Base-by-base conservation (phyloP, 2,113 vertebrate genomes). In the Tyrannus savana region DNA sequence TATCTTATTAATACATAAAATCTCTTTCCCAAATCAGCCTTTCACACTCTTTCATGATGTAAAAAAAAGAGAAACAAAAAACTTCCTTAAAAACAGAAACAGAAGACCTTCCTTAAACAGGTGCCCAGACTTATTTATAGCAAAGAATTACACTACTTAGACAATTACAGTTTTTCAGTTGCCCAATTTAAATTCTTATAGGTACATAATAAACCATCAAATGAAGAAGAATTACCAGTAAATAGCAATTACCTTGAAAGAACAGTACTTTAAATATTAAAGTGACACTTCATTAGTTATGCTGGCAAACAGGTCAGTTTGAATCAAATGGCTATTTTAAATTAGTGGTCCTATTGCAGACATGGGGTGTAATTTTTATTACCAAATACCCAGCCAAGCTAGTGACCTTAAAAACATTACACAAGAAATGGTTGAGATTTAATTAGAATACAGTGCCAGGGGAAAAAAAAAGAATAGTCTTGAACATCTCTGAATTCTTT, bases 151-250 rank as follows among this genome's bases (percentile, higher is more conserved):
- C 7, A 4, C 87, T 95, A 93, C 86, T 94, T 97, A 92, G 93
- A 96, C 91, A 95, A 96, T 96, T 96, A 95, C 31, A 93, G 80
- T 90, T 96, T 93, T 97, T 97, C 96, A 91, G 88, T 96, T 96
- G 92, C 62, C 82, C 93, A 96, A 96, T 93, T 95, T 91, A 94
- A 96, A 95, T 93, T 87, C 95, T 84, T 95, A 90, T 71, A 93
- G 56, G 89, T 94, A 66, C 90, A 77, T 97, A 97, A 96, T 94
- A 95, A 95, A 97, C 91, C 92, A 91, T 83, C 73, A 94, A 95
- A 96, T 94, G 82, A 95, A 96, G 89, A 95, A 92, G 92, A 96
- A 97, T 96, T 95, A 88, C 91, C 42, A 90, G 90, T 93, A 96
- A 91, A 93, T 92, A 96, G 73, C 87, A 96, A 96, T 97, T 95